Percentiles rank a stretch among this genome's conserved stretches.
phyloP scores from a whole-genome alignment of 2,888 invertebrate species.

The Drosophila siamana region DNA sequence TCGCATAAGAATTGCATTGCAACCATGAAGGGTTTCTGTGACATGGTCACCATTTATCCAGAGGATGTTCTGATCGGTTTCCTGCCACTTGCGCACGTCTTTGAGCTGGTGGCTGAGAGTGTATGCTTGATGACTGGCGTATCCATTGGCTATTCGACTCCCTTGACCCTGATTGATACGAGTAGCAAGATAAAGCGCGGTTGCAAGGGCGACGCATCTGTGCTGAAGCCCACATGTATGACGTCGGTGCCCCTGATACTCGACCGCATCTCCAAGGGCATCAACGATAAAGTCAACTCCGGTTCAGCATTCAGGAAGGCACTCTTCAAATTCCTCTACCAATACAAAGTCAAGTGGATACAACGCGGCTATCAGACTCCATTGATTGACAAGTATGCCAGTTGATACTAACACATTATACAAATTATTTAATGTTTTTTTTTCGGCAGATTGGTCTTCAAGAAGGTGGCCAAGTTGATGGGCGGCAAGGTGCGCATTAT shows the following conservation, averaged over 20 bases:
- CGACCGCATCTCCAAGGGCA: slow-evolving; percentile 98
- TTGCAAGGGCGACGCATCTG: slow-evolving; percentile 96
- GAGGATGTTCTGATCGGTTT: slow-evolving; percentile 96
- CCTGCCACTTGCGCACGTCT: slow-evolving; percentile 98
- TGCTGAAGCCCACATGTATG: slow-evolving; percentile 96
- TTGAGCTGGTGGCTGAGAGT: slow-evolving; percentile 96
- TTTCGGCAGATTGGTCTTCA: slow-evolving; percentile 82
- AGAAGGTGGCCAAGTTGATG: slow-evolving; percentile 88
- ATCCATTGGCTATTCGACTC: slow-evolving; percentile 98
- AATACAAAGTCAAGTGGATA: slow-evolving; percentile 95
- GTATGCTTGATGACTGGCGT: slow-evolving; percentile 94
- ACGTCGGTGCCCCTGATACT: slow-evolving; percentile 99
- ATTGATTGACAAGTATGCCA: slow-evolving; percentile 88
- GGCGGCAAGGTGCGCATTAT: slow-evolving; percentile 96
- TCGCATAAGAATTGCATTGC: slow-evolving; percentile 93
- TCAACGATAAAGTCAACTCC: slow-evolving; percentile 96
- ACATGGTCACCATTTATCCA: slow-evolving; percentile 89
- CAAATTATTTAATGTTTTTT: background rate
- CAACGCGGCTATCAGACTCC: slow-evolving; percentile 93
- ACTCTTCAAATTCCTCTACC: slow-evolving; percentile 96
- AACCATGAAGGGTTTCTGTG: slow-evolving; percentile 92
- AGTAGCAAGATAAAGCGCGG: slow-evolving; percentile 98
- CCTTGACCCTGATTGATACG: slow-evolving; percentile 95
- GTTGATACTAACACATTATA: background rate
- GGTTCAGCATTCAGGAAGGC: slow-evolving; percentile 92